Conservation (phyloP, 2,797 vertebrate genomes). For the Sparus aurata region DNA sequence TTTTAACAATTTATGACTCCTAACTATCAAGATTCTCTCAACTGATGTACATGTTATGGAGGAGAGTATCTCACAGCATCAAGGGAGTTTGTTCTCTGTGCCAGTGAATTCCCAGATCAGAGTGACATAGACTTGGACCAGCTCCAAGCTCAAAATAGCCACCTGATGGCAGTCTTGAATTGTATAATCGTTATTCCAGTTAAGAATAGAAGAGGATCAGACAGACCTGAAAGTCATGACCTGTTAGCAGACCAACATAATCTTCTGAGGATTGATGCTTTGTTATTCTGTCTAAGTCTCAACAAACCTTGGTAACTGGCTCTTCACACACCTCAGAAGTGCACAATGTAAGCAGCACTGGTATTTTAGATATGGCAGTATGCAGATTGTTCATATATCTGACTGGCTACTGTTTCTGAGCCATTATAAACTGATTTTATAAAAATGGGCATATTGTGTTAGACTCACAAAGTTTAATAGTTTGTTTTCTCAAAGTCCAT, state of each 20-base stretch:
- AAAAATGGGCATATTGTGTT: background rate
- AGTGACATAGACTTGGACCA: conserved; percentile 7
- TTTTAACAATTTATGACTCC: background rate
- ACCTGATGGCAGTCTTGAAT: conserved; percentile 81
- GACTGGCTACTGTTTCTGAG: background rate
- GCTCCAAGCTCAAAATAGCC: conserved; percentile 59
- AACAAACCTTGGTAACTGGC: background rate
- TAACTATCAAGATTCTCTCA: background rate
- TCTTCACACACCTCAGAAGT: background rate
- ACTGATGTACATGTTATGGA: background rate
- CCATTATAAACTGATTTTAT: background rate
- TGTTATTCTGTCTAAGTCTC: conserved; percentile 2
- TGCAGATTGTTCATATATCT: background rate
- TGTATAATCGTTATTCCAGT: conserved; percentile 45
- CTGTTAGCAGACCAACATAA: background rate
- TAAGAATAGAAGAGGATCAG: conserved; percentile 52
- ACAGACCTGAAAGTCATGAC: conserved; percentile 12
- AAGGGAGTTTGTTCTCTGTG: background rate
- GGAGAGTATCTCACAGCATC: background rate
- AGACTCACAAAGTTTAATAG: background rate
- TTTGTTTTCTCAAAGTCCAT: background rate
- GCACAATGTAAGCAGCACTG: background rate
- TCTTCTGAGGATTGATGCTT: conserved; percentile 4
- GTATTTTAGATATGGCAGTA: background rate
- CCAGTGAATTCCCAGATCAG: conserved; percentile 11